phyloP scores from a whole-genome alignment of 2,888 invertebrate genomes.

The Vandiemenella viatica region DNA sequence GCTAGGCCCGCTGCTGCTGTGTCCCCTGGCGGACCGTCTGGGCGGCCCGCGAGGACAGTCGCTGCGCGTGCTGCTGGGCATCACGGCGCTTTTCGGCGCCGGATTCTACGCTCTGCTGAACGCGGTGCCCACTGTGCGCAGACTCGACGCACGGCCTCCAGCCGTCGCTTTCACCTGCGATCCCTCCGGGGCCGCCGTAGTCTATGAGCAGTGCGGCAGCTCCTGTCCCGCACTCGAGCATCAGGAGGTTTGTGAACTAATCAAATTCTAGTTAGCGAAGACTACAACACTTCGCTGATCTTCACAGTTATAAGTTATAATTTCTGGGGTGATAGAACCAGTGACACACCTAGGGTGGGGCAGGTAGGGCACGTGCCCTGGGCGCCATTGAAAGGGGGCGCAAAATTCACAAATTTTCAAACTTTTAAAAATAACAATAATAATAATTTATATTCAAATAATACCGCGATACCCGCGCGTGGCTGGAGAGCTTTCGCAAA shows the following conservation, averaged over 20 bases:
- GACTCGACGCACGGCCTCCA: conserved; percentile 42
- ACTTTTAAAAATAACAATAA: too few relatives aligned
- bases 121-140: conserved; percentile 48
- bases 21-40: conserved; percentile 61
- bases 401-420: too few relatives aligned
- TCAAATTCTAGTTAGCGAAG: background rate
- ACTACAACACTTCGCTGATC: background rate
- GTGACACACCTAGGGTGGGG: too few relatives aligned
- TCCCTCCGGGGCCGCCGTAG: conserved; percentile 48
- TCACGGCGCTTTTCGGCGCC: conserved; percentile 49
- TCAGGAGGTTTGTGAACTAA: background rate
- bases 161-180: conserved; percentile 58
- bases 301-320: background rate
- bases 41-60: conserved; percentile 42
- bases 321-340: too few relatives aligned
- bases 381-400: too few relatives aligned
- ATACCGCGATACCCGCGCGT: too few relatives aligned
- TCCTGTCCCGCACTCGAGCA: background rate
- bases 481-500: too few relatives aligned
- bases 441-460: too few relatives aligned
- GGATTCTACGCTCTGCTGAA: conserved; percentile 51
- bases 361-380: too few relatives aligned
- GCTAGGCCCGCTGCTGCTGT: conserved; percentile 60
- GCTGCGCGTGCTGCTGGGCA: conserved; percentile 50
- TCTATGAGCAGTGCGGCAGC: conserved; percentile 51